phyloP scores from a whole-genome alignment of 2,113 vertebrate species.

The Epinephelus moara region DNA sequence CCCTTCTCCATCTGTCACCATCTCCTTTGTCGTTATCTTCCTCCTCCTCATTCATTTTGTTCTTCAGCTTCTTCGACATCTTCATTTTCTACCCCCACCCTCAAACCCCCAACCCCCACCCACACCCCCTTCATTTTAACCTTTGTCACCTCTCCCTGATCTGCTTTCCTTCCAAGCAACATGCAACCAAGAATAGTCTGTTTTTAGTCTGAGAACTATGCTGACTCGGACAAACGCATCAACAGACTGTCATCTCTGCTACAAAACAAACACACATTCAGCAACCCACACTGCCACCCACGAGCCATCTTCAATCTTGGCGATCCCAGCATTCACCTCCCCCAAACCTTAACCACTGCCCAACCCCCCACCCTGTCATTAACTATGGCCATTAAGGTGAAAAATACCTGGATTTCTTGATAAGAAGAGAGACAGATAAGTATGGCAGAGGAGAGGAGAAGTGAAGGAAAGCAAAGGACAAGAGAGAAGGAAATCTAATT shows the following conservation, averaged over 20 bases:
- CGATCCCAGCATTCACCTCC: constrained; percentile 15
- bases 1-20: constrained; percentile 47
- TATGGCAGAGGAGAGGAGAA: constrained; percentile 1
- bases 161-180: constrained; percentile 17
- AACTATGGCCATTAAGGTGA: constrained; percentile 63
- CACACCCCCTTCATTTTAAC: constrained; percentile 6
- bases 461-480: constrained; percentile 42
- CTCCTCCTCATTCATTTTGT: constrained; percentile 37
- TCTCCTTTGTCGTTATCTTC: constrained; percentile 39
- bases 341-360: neutral
- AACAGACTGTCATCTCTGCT: constrained; percentile 24
- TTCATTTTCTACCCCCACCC: constrained; percentile 19
- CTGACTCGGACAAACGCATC: constrained; percentile 38
- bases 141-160: constrained; percentile 27
- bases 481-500: constrained; percentile 80
- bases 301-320: constrained; percentile 1
- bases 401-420: constrained; percentile 64
- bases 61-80: constrained; percentile 24
- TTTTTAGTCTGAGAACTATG: constrained; percentile 37
- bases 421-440: constrained; percentile 53
- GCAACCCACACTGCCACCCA: neutral
- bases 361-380: constrained; percentile 53
- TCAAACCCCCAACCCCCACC: neutral
- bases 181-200: constrained; percentile 46
- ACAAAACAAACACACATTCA: constrained; percentile 16